Conservation (phyloP, 2,797 vertebrate genomes). For the Semaprochilodus insignis region DNA sequence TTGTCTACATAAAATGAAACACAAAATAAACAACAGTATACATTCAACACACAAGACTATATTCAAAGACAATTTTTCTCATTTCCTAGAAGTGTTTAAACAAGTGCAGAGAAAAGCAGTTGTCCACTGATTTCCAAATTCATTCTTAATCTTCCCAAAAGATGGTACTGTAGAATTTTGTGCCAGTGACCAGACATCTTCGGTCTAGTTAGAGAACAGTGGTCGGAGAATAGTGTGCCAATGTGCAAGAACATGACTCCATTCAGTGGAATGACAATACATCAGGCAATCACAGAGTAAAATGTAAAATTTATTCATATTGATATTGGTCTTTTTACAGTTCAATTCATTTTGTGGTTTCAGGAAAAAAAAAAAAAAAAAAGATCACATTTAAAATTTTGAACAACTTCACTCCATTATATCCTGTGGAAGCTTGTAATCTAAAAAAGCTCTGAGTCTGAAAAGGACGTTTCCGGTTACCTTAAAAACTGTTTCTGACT, state of each 20-base stretch:
- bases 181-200: not conserved
- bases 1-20: too few relatives aligned
- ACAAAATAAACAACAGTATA: too few relatives aligned
- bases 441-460: slow-evolving; percentile 52
- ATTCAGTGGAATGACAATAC: not conserved
- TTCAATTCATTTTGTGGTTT: slow-evolving; percentile 66
- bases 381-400: slow-evolving; percentile 71
- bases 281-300: slow-evolving; percentile 59
- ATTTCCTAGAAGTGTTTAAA: too few relatives aligned
- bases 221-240: not conserved
- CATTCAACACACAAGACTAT: too few relatives aligned
- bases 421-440: slow-evolving; percentile 69
- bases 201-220: not conserved
- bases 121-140: too few relatives aligned
- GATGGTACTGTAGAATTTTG: not conserved
- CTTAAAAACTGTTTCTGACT: slow-evolving; percentile 29
- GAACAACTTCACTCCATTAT: slow-evolving; percentile 77
- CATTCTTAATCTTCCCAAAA: not conserved
- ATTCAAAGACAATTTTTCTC: too few relatives aligned
- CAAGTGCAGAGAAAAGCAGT: too few relatives aligned
- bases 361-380: slow-evolving; percentile 15
- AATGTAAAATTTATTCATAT: slow-evolving; percentile 80
- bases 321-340: slow-evolving; percentile 72
- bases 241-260: not conserved
- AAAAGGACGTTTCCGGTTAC: slow-evolving; percentile 41